These are phyloP conservation scores for Thecophora atra DNA, from an alignment of 2,888 invertebrate species.

Conservation along the genomic window DNA sequence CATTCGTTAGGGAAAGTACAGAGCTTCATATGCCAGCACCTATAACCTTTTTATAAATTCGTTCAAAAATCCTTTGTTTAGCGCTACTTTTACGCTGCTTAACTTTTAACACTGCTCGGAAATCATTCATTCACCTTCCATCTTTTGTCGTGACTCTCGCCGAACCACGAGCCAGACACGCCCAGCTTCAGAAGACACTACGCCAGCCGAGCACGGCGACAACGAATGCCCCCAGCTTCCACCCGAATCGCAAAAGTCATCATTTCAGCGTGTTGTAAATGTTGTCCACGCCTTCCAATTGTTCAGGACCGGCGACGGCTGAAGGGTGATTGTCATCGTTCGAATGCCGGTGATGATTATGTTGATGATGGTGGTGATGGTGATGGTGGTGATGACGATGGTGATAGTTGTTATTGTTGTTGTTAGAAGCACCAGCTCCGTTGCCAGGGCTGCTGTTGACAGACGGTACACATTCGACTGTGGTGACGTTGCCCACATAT, in stretches of 20 bases:
- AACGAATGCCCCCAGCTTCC: slow-evolving; percentile 58
- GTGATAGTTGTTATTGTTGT: background rate
- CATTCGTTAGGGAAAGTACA: background rate
- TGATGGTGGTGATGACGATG: background rate
- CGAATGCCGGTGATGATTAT: slow-evolving; percentile 31
- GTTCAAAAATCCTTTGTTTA: background rate
- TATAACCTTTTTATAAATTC: slow-evolving; percentile 11
- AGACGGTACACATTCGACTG: slow-evolving; percentile 22
- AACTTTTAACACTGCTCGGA: background rate
- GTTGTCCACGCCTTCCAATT: slow-evolving; percentile 53
- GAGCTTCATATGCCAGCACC: background rate
- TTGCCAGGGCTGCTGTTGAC: background rate
- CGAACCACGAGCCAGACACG: background rate
- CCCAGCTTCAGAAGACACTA: slow-evolving; percentile 21
- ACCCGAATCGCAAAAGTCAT: slow-evolving; percentile 64
- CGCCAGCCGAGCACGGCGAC: slow-evolving; percentile 47
- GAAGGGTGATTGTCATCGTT: slow-evolving; percentile 45
- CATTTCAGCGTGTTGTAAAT: slow-evolving; percentile 67
- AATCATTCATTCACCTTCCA: background rate
- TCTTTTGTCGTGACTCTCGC: too few relatives aligned
- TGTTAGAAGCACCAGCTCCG: background rate
- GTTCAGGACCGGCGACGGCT: slow-evolving; percentile 48
- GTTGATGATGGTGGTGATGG: slow-evolving; percentile 19
- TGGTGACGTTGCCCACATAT: slow-evolving; percentile 27
- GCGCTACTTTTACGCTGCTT: background rate